Conservation (phyloP, 2,797 vertebrate genomes). For the Pygocentrus nattereri region DNA sequence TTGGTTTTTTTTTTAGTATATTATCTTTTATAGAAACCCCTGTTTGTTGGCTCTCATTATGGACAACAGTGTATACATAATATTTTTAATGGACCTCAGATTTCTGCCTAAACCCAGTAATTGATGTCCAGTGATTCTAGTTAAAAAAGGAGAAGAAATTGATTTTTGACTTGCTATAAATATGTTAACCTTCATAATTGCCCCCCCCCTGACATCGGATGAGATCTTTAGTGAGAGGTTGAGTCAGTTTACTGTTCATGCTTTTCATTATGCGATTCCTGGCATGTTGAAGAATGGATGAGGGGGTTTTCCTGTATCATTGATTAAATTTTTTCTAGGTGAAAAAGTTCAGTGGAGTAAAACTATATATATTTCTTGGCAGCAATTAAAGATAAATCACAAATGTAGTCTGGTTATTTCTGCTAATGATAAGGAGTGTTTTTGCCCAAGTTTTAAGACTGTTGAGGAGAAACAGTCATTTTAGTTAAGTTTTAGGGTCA, state of each 20-base stretch:
- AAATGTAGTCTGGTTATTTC: slow-evolving; percentile 67
- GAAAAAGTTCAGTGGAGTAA: neutral
- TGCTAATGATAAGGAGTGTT: slow-evolving; percentile 54
- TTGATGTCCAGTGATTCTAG: neutral
- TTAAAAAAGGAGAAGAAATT: neutral
- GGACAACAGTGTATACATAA: neutral
- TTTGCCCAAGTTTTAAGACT: slow-evolving; percentile 40
- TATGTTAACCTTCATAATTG: slow-evolving; percentile 5
- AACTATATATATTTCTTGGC: slow-evolving; percentile 52
- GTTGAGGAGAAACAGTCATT: slow-evolving; percentile 61
- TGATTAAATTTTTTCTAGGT: too few relatives aligned
- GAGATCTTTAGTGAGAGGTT: slow-evolving; percentile 3
- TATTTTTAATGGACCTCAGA: neutral
- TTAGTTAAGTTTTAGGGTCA: slow-evolving; percentile 69
- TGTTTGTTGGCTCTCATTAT: neutral
- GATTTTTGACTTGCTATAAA: slow-evolving; percentile 3
- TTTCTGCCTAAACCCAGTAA: neutral
- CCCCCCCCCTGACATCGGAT: neutral
- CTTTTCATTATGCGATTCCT: slow-evolving; percentile 15
- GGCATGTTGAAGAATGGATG: neutral
- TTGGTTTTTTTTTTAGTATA: neutral
- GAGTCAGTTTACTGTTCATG: slow-evolving; percentile 5
- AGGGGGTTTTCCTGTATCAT: too few relatives aligned
- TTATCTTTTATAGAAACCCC: too few relatives aligned
- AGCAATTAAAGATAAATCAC: slow-evolving; percentile 73